Evolutionary conservation across 2,113 vertebrate genomes (phyloP), one percentile per base, ranked within the genome.

Genomic region (Columba janthina): DNA sequence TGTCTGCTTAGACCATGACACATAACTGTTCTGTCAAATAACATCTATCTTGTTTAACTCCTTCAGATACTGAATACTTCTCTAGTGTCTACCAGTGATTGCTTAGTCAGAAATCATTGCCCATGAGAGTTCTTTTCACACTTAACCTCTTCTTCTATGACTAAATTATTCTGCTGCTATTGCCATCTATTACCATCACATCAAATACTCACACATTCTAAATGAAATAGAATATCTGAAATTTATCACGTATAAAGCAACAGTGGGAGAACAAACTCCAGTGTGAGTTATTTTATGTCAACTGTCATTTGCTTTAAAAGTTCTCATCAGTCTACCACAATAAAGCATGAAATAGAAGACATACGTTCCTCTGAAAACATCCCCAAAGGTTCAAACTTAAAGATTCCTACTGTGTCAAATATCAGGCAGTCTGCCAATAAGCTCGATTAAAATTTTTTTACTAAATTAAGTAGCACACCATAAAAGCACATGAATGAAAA

Each of bases 311-410:
- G 53, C 76, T 93, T 96, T 96, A 74, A 84, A 94, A 94, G 83
- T 89, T 93, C 88, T 92, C 85, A 93, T 95, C 82, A 90, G 82
- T 93, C 92, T 96, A 88, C 86, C 92, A 92, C 94, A 92, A 95
- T 89, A 94, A 96, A 88, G 69, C 76, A 94, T 57, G 85, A 88
- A 88, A 94, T 84, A 69, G 76, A 53, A 96, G 93, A 96, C 90
- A 96, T 84, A 96, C 48, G 50, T 93, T 96, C 36, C 57, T 90
- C 75, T 92, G 88, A 88, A 97, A 92, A 71, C 69, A 86, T 78
- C 88, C 93, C 93, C 79, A 90, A 92, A 92, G 95, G 85, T 90
- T 92, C 71, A 61, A 29, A 78, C 79, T 57, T 83, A 32, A 88
- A 85, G 88, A 69, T 84, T 94, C 90, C 66, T 89, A 67, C 94